Evolutionary conservation across 2,797 vertebrate genomes (phyloP).

Genomic region (Otolemur crassicaudatus): DNA sequence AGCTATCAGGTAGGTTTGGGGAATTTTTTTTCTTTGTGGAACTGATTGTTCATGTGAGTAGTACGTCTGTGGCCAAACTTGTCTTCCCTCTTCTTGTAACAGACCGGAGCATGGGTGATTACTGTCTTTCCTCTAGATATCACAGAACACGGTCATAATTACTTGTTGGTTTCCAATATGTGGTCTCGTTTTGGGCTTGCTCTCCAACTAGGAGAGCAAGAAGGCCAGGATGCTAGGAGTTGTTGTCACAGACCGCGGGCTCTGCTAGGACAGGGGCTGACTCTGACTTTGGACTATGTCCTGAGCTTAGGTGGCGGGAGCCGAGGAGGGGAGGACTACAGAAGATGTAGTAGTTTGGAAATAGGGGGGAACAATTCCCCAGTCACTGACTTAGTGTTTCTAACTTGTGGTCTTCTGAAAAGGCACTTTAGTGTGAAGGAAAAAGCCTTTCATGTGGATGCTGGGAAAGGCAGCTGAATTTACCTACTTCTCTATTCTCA

Average conservation of each 20-base stretch:
- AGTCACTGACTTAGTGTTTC: not conserved
- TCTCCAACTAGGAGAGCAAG: slow-evolving; percentile 24
- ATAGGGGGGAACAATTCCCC: not conserved
- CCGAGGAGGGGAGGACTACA: not conserved
- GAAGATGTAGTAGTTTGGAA: not conserved
- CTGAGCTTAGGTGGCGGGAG: not conserved
- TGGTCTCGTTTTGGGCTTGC: slow-evolving; percentile 24
- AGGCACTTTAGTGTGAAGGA: not conserved
- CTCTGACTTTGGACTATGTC: not conserved
- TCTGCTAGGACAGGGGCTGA: not conserved
- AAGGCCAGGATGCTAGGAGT: not conserved
- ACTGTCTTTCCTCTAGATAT: not conserved
- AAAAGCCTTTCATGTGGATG: not conserved
- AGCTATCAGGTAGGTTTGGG: not conserved
- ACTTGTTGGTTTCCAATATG: not conserved
- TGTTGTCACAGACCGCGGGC: not conserved
- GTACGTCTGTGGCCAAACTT: not conserved
- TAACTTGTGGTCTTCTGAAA: not conserved
- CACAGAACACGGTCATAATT: not conserved
- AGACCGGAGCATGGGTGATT: not conserved
- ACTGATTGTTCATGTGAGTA: slow-evolving; percentile 4
- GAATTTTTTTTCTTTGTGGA: not conserved
- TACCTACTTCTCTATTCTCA: not conserved
- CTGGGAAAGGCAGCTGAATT: slow-evolving; percentile 11
- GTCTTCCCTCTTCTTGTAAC: slow-evolving; percentile 4